Conservation (phyloP, 2,113 vertebrate genomes). For the Heterotis niloticus region DNA sequence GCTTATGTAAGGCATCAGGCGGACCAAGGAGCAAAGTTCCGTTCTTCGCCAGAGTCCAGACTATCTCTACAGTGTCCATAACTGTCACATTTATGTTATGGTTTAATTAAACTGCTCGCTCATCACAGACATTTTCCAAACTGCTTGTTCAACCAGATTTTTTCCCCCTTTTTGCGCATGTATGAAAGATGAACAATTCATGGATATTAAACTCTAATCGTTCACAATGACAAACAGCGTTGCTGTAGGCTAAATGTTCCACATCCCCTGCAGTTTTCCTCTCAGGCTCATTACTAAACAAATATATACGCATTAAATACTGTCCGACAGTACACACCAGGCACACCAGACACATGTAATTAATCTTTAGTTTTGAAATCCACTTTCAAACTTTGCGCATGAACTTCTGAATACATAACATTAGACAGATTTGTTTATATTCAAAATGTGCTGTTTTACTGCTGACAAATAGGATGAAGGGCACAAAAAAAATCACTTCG, state of each 20-base stretch:
- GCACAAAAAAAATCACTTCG: neutral
- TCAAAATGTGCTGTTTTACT: neutral
- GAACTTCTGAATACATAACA: neutral
- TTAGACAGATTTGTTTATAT: neutral
- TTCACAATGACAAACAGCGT: constrained; percentile 54
- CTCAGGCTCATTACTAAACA: constrained; percentile 11
- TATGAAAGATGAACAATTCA: constrained; percentile 58
- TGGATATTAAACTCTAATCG: constrained; percentile 53
- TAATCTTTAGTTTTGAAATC: neutral
- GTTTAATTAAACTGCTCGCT: constrained; percentile 60
- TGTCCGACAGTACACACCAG: neutral
- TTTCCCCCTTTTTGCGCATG: constrained; percentile 42
- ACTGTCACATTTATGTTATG: constrained; percentile 56
- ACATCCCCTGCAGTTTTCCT: constrained; percentile 35
- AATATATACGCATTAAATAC: neutral
- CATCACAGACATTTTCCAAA: constrained; percentile 49
- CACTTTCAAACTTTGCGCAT: neutral
- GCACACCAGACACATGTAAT: constrained; percentile 5
- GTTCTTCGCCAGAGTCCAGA: constrained; percentile 39
- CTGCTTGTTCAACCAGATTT: constrained; percentile 48
- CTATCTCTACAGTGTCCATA: constrained; percentile 45
- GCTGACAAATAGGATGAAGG: neutral
- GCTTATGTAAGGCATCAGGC: constrained; percentile 39
- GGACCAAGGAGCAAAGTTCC: constrained; percentile 38
- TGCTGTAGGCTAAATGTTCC: constrained; percentile 49